phyloP scores from a whole-genome alignment of 2,797 vertebrate genomes.

The Centroberyx gerrardi region DNA sequence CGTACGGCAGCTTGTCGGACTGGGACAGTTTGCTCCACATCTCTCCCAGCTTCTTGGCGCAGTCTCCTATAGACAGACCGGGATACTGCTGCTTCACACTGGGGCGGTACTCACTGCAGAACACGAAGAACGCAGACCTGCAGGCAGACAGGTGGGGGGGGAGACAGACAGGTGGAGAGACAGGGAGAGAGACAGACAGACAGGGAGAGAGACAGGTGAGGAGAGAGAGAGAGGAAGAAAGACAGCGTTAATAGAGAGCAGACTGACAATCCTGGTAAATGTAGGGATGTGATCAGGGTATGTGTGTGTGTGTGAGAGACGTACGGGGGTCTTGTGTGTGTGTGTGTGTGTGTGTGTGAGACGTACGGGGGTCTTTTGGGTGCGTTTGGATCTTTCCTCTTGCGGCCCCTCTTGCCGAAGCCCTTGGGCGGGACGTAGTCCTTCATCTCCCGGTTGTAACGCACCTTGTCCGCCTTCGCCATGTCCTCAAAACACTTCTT shows the following conservation, averaged over 20 bases:
- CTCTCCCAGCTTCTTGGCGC: constrained; percentile 92
- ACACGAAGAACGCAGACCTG: constrained; percentile 96
- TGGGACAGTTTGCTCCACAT: constrained; percentile 93
- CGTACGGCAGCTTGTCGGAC: constrained; percentile 91
- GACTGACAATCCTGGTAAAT: no score
- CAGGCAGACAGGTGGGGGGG: constrained; percentile 1
- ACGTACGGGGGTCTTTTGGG: constrained; percentile 95
- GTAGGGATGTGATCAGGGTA: no score
- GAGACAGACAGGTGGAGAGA: neutral
- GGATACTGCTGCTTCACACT: constrained; percentile 93
- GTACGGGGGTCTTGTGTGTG: neutral
- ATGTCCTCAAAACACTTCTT: constrained; percentile 95
- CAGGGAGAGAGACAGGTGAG: neutral
- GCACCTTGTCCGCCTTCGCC: constrained; percentile 93
- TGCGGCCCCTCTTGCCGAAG: constrained; percentile 90
- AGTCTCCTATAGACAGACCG: constrained; percentile 92
- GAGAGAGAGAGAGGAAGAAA: neutral
- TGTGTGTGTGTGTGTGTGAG: neutral
- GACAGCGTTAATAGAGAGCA: neutral
- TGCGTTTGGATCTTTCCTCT: constrained; percentile 94
- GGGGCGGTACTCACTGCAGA: constrained; percentile 94
- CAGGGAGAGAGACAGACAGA: constrained; percentile 9
- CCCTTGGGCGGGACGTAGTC: constrained; percentile 93
- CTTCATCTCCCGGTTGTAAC: constrained; percentile 95
- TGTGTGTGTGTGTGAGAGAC: neutral